Percentiles rank a stretch among this genome's conserved stretches.
Evolutionary conservation across 2,888 invertebrate species (phyloP).

Genomic region (Nymphalis c-album): DNA sequence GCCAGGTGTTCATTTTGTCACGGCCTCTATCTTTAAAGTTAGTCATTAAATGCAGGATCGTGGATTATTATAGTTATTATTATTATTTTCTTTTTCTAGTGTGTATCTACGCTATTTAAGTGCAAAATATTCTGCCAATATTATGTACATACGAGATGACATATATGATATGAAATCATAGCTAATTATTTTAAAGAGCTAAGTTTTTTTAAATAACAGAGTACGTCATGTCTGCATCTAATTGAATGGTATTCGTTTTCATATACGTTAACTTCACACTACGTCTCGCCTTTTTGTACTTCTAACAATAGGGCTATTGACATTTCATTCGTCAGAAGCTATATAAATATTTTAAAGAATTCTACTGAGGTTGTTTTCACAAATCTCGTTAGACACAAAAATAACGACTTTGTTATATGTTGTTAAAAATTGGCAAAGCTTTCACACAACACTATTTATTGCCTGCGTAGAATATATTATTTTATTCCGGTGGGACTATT

Average conservation of each 20-base stretch:
- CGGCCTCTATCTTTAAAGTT: too few species aligned
- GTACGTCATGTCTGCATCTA: too few species aligned
- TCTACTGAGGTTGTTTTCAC: conserved; percentile 12
- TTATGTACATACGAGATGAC: too few species aligned
- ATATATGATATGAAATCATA: too few species aligned
- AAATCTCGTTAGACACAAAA: conserved; percentile 3
- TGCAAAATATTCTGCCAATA: too few species aligned
- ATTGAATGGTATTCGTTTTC: background rate
- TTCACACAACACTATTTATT: background rate
- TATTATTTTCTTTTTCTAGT: too few species aligned
- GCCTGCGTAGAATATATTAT: background rate
- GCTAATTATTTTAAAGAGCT: too few species aligned
- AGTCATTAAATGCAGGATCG: too few species aligned
- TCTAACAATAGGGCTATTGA: conserved; percentile 27
- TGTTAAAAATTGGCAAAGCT: background rate
- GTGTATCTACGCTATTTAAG: too few species aligned
- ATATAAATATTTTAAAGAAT: conserved; percentile 23
- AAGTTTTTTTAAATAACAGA: too few species aligned
- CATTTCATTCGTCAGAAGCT: conserved; percentile 22
- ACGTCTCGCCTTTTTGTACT: conserved; percentile 17
- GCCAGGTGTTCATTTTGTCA: too few species aligned
- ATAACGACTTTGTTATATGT: conserved; percentile 1
- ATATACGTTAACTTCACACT: conserved; percentile 8
- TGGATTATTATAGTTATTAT: too few species aligned
- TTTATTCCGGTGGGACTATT: background rate